Evolutionary conservation across 2,888 invertebrate genomes (phyloP), one percentile per base, ranked within the genome.

Genomic region (Thereva unica): DNA sequence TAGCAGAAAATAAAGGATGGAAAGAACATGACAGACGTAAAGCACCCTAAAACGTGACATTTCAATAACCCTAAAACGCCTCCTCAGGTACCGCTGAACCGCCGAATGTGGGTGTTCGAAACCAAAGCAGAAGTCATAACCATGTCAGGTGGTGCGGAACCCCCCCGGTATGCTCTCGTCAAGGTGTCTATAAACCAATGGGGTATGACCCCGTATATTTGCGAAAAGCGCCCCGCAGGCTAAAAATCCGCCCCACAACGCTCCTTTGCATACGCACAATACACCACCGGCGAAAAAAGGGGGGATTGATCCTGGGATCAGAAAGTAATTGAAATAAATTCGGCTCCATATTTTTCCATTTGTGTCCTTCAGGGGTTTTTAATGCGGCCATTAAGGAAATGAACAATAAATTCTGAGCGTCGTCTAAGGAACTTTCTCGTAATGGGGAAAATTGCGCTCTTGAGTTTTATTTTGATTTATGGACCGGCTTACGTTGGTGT

Each of bases 321-420:
- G 68, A 66, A 68, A 67, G 67, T 68, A 68, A 68, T 68, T 68
- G 68, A 68, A 68, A 67, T 68, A 68, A 68, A 68, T 68, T 68
- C 64, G 64, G 57, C 56, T 68, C 66, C 67, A 68, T 68, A 68
- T 64, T 67, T 68, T 55, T 65, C 61, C 53, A 59, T 68, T 66
- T 68, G 64, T 65, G 68, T 68, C 64, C 64, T 67, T 66, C 50
- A 49, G 64, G 52, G 61, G 49, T 56, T 68, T 66, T 67, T 68
- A 68, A 68, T 68, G 64, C 54, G 47, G 37, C 68, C 68, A 68
- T 68, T 68, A 68, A 67, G 64, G 49, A 68, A 68, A 68, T 68
- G 68, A 68, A 64, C 68, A 64, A 68, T 68, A 68, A 68, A 68
- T 67, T 68, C 57, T 41, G 61, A n/a, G 12, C 40, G 68, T 41